These are phyloP conservation scores for Nysson spinosus DNA, from an alignment of 2,888 invertebrate species.

Conservation along the genomic window DNA sequence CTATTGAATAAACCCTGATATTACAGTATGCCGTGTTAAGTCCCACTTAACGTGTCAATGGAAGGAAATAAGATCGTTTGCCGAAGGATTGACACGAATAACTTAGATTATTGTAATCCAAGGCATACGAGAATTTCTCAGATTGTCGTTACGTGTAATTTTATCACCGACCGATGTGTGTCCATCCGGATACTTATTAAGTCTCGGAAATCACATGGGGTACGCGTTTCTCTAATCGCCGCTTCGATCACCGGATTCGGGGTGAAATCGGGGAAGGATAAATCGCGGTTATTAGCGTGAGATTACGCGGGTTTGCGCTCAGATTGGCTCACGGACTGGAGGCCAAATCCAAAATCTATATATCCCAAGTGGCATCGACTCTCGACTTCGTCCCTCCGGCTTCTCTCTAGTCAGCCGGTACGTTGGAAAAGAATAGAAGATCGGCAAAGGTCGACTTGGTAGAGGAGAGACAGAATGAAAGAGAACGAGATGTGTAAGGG, in stretches of 20 bases:
- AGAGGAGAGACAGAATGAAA: neutral
- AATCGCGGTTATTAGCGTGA: constrained; percentile 77
- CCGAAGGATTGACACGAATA: too few species aligned
- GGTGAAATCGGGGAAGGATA: constrained; percentile 66
- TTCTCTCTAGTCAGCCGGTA: too few species aligned
- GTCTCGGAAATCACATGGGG: neutral
- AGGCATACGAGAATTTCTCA: too few species aligned
- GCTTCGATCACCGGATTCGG: constrained; percentile 47
- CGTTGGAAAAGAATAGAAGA: too few species aligned
- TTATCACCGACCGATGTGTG: neutral
- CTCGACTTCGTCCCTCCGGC: constrained; percentile 12
- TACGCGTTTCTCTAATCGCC: constrained; percentile 45
- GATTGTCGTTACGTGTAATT: too few species aligned
- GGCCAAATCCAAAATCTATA: constrained; percentile 75
- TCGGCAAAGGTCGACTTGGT: neutral
- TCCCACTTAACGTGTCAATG: too few species aligned
- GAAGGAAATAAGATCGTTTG: too few species aligned
- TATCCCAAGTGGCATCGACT: constrained; percentile 48
- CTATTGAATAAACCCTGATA: constrained; percentile 23
- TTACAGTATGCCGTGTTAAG: too few species aligned
- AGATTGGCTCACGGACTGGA: constrained; percentile 58
- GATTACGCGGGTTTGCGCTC: constrained; percentile 73
- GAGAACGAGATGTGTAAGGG: too few species aligned
- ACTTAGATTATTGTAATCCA: too few species aligned
- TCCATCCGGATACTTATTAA: neutral